These are phyloP conservation scores for Napeogenes inachia DNA, from an alignment of 2,888 invertebrate species.

Conservation along the genomic window DNA sequence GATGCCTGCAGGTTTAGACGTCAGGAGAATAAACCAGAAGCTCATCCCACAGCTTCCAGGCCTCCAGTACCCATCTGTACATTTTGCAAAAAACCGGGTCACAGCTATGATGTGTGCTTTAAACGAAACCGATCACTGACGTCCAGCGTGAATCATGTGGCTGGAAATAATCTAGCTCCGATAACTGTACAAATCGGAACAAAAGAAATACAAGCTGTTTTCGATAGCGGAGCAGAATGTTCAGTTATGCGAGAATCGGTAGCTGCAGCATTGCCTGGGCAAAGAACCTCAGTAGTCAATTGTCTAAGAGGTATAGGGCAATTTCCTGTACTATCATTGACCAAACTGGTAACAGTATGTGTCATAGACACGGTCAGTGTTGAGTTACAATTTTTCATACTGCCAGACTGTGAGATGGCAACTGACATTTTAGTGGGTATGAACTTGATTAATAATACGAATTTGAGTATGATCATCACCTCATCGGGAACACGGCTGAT, in stretches of 20 bases:
- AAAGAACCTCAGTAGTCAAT: constrained; percentile 21
- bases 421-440: constrained; percentile 21
- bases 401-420: constrained; percentile 21
- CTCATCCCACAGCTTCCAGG: no score
- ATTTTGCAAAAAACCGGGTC: no score
- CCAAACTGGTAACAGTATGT: constrained; percentile 13
- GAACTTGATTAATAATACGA: constrained; percentile 15
- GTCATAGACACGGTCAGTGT: constrained; percentile 14
- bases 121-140: no score
- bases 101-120: no score
- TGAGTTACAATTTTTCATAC: constrained; percentile 16
- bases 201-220: constrained; percentile 25
- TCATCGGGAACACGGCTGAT: constrained; percentile 6
- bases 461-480: constrained; percentile 15
- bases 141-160: constrained; percentile 32
- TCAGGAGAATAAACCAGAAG: no score
- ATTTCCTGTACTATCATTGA: constrained; percentile 16
- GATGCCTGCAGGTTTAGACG: no score
- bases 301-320: constrained; percentile 18
- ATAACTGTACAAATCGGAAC: constrained; percentile 23
- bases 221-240: constrained; percentile 40
- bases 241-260: constrained; percentile 35
- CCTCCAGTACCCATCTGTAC: no score
- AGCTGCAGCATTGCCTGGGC: constrained; percentile 32
- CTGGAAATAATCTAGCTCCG: constrained; percentile 17